Conservation (phyloP, 2,888 invertebrate species). For the Sepioteuthis lessoniana region DNA sequence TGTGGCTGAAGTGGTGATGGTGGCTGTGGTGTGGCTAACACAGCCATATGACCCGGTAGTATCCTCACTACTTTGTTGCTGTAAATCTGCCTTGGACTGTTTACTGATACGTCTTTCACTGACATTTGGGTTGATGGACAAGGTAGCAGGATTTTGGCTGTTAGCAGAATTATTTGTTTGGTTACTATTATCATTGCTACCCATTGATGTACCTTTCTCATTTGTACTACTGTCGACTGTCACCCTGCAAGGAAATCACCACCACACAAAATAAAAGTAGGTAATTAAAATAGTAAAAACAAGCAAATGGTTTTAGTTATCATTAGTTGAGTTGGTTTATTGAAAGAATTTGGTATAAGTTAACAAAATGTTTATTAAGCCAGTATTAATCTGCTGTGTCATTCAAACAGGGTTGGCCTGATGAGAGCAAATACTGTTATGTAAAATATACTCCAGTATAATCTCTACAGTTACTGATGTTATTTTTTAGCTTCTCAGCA, state of each 20-base stretch:
- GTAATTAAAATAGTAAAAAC: neutral
- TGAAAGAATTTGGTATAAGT: too few species aligned
- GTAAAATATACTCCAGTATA: too few species aligned
- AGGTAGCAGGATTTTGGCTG: neutral
- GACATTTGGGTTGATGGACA: neutral
- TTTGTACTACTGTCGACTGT: neutral
- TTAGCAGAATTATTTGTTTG: neutral
- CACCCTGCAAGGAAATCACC: neutral
- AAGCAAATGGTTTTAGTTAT: neutral
- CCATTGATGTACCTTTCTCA: constrained; percentile 42
- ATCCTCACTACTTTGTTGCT: neutral
- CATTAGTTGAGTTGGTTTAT: neutral
- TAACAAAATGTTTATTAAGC: too few species aligned
- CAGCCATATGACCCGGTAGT: neutral
- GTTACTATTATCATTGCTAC: neutral
- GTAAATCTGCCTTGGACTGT: constrained; percentile 19
- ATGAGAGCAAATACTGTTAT: too few species aligned
- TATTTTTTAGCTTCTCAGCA: too few species aligned
- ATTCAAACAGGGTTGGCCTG: too few species aligned
- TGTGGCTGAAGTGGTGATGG: neutral
- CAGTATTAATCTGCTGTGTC: too few species aligned
- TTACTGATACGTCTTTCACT: constrained; percentile 37
- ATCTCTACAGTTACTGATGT: too few species aligned
- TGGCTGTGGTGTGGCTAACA: neutral
- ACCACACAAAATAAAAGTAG: constrained; percentile 4